Percentiles rank a stretch among this genome's conserved stretches.
Conservation (phyloP, 2,113 vertebrate genomes). For the Tautogolabrus adspersus region DNA sequence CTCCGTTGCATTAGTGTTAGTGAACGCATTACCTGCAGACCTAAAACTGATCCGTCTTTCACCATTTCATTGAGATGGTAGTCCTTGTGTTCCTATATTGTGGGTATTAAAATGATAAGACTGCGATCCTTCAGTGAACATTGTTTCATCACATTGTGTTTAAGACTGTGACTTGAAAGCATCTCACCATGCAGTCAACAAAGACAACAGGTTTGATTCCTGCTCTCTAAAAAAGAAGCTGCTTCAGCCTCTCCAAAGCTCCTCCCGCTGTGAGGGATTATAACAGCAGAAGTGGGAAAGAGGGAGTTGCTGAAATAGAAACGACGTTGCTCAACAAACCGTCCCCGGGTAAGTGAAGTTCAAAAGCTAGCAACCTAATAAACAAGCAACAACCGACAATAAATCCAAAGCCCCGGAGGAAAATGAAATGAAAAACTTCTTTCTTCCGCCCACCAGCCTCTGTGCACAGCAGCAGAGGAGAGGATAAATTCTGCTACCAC, state of each 20-base stretch:
- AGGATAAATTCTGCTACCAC: slow-evolving; percentile 48
- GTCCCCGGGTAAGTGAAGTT: slow-evolving; percentile 51
- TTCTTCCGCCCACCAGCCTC: slow-evolving; percentile 54
- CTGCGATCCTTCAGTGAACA: not conserved
- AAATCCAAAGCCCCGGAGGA: slow-evolving; percentile 64
- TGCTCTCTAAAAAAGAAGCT: not conserved
- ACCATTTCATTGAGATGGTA: too few species aligned
- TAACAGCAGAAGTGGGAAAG: slow-evolving; percentile 32
- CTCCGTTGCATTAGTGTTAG: too few species aligned
- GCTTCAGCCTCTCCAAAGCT: slow-evolving; percentile 4
- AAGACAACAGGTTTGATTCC: not conserved
- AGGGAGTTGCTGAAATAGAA: slow-evolving; percentile 48
- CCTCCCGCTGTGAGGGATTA: slow-evolving; percentile 35
- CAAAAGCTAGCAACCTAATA: slow-evolving; percentile 63
- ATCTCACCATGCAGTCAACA: not conserved
- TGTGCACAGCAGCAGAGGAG: slow-evolving; percentile 44
- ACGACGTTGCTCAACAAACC: slow-evolving; percentile 47
- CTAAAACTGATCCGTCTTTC: too few species aligned
- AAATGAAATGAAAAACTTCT: slow-evolving; percentile 69
- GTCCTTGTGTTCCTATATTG: too few species aligned
- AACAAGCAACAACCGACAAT: slow-evolving; percentile 65
- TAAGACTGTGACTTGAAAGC: not conserved
- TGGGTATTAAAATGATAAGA: too few species aligned
- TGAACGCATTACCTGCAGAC: too few species aligned
- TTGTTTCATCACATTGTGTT: not conserved